These are phyloP conservation scores for Porites rus DNA, from an alignment of 92 coral and sea anemone species.

Conservation along the genomic window DNA sequence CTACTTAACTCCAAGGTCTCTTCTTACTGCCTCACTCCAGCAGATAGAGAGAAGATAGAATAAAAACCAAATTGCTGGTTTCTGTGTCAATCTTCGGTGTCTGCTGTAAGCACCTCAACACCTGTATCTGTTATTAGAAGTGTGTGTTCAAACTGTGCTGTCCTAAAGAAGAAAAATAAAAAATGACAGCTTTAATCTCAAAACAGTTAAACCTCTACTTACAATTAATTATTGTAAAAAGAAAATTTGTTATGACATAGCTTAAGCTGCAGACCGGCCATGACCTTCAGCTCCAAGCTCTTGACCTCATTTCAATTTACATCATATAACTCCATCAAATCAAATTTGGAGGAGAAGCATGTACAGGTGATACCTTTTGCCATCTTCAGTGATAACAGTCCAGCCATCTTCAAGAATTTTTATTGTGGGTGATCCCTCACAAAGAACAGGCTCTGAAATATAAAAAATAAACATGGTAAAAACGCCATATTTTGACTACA, in stretches of 20 bases:
- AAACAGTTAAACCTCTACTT: too few species aligned
- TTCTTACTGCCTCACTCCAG: too few species aligned
- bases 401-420: slow-evolving; percentile 86
- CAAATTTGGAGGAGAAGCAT: not conserved
- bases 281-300: too few species aligned
- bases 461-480: not conserved
- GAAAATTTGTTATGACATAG: too few species aligned
- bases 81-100: slow-evolving; percentile 19
- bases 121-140: slow-evolving; percentile 85
- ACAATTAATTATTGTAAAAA: too few species aligned
- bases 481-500: not conserved
- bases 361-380: slow-evolving; percentile 70
- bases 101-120: slow-evolving; percentile 84
- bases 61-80: too few species aligned
- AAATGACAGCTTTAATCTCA: not conserved
- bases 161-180: slow-evolving; percentile 42
- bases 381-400: slow-evolving; percentile 93
- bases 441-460: slow-evolving; percentile 84
- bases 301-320: too few species aligned
- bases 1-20: too few species aligned
- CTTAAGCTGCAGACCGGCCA: too few species aligned
- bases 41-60: too few species aligned
- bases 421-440: slow-evolving; percentile 83
- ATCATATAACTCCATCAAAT: too few species aligned
- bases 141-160: slow-evolving; percentile 97